Conservation (phyloP, 2,797 vertebrate species). For the Micrastur ruficollis region DNA sequence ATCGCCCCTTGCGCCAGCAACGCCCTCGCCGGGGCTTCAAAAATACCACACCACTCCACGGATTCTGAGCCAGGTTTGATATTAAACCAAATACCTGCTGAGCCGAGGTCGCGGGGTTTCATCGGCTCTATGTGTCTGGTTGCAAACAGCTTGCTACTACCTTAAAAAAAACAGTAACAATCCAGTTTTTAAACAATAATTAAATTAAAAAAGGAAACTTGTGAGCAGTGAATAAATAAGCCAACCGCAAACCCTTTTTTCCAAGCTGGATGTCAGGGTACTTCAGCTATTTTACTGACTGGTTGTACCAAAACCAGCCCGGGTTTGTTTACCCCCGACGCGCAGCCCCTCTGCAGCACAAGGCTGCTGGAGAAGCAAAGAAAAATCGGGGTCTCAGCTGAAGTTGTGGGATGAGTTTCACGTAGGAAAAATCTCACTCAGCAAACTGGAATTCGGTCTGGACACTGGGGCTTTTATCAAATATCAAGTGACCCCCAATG, state of each 20-base stretch:
- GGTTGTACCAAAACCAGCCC: background rate
- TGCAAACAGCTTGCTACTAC: background rate
- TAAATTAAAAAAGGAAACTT: background rate
- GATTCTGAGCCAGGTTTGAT: background rate
- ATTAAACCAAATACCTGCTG: background rate
- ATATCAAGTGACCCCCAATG: background rate
- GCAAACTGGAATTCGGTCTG: background rate
- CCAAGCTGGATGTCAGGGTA: background rate
- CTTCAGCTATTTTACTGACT: background rate
- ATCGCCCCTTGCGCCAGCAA: background rate
- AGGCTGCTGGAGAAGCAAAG: background rate
- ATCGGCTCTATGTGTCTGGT: rapidly evolving
- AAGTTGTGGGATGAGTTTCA: background rate
- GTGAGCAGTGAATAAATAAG: background rate
- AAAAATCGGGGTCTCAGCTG: background rate
- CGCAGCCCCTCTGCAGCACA: background rate
- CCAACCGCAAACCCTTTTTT: background rate
- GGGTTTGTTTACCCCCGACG: background rate
- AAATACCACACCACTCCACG: rapidly evolving
- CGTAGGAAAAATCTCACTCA: background rate
- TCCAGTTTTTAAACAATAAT: background rate
- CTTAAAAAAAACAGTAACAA: background rate
- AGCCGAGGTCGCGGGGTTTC: background rate
- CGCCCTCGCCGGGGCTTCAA: background rate
- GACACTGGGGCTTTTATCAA: background rate